Base-by-base conservation (phyloP, 30 jellyfish, hydroid and myxozoan species). In the Rhopilema esculentum region DNA sequence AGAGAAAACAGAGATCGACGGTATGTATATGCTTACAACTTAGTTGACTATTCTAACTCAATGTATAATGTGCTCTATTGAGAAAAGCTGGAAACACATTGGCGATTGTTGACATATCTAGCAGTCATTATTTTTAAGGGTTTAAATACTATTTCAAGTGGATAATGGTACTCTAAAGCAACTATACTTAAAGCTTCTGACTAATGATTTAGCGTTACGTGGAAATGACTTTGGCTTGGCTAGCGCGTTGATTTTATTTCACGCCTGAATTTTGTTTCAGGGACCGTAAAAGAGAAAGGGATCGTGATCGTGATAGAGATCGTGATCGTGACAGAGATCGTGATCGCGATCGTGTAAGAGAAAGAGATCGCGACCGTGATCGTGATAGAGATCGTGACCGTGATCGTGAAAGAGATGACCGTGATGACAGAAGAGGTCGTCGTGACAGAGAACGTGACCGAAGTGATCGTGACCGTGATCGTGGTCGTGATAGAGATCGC, bases 401-500 rank as follows among this genome's bases (percentile, higher is more conserved):
- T n/a, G 80, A 31, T 62, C 33, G 96, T 19, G 94, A 85, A n/a
- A 63, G 86, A 22, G 92, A 69, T 21, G 62, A 57, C 33, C 76
- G 66, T 22, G 48, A 79, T 8, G 51, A 65, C 40, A 16, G 82
- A 19, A 63, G 52, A 20, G 50, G 88, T 25, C 66, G 52, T 66
- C 85, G 95, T n/a, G 94, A 91, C 15, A 85, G 81, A 9, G 78
- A 91, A 32, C 66, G 95, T 4, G 91, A 78, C 63, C 92, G 94
- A 73, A 49, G 76, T 24, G 90, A 79, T 69, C 88, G 97, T 8
- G 92, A 82, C 77, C 75, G 97, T 31, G 89, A 77, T 33, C 96
- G 97, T 40, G 96, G 79, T n/a, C 88, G 94, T 19, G 90, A 82
- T 61, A 57, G 93, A 29, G 86, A 53, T 27, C 77, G 90, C 21